Evolutionary conservation across 2,888 invertebrate genomes (phyloP).

Genomic region (Deroplatys truncata): DNA sequence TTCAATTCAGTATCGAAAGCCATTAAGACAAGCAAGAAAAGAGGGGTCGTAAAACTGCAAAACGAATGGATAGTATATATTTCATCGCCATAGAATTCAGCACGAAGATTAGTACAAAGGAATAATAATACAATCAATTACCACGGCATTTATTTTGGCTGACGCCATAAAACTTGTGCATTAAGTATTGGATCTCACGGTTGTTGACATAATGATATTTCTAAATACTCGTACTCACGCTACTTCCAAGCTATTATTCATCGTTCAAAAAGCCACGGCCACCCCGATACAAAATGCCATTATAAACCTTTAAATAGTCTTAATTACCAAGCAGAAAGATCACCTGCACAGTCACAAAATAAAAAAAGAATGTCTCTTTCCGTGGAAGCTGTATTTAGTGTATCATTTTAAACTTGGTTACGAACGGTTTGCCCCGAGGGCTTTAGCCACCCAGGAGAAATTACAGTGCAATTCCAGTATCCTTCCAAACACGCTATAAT

Average conservation of each 20-base stretch:
- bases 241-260: not conserved
- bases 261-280: not conserved
- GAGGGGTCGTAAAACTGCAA: too few species aligned
- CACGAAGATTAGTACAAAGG: too few species aligned
- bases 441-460: not conserved
- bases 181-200: too few species aligned
- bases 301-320: not conserved
- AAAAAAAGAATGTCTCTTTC: not conserved
- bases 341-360: not conserved
- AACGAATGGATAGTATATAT: too few species aligned
- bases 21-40: too few species aligned
- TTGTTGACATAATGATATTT: too few species aligned
- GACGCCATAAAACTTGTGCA: too few species aligned
- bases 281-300: not conserved
- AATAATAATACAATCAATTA: too few species aligned
- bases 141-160: too few species aligned
- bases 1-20: too few species aligned
- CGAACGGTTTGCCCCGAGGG: not conserved
- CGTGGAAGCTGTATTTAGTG: not conserved
- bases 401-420: not conserved
- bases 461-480: not conserved
- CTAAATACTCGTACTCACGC: too few species aligned
- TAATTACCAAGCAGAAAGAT: not conserved
- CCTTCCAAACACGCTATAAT: not conserved
- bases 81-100: too few species aligned